Evolutionary conservation across 2,113 vertebrate species (phyloP).

Genomic region (Hydrolagus affinis): DNA sequence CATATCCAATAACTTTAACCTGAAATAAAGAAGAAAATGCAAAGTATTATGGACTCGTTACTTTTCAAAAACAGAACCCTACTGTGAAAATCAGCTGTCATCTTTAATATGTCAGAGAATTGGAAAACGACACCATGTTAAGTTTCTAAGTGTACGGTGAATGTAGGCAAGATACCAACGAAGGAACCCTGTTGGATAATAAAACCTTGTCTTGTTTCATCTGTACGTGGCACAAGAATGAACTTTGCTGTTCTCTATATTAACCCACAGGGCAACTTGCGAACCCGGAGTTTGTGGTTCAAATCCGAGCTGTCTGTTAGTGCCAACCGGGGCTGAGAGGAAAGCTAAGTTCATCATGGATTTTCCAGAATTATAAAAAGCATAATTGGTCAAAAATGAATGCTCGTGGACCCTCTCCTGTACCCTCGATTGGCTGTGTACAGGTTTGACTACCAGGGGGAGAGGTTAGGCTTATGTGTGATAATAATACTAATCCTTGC

Average conservation of each 20-base stretch:
- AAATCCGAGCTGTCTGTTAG: too few relatives aligned
- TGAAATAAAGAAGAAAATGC: slow-evolving; percentile 46
- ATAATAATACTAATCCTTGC: too few relatives aligned
- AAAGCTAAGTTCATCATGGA: too few relatives aligned
- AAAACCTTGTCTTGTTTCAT: background rate
- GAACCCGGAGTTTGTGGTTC: too few relatives aligned
- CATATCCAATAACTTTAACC: slow-evolving; percentile 83
- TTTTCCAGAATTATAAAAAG: too few relatives aligned
- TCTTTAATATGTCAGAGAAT: background rate
- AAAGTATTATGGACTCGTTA: background rate
- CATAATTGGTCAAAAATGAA: too few relatives aligned
- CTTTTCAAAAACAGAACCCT: background rate
- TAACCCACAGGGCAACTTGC: too few relatives aligned
- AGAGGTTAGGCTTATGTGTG: too few relatives aligned
- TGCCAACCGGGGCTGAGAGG: too few relatives aligned
- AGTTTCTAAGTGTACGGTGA: background rate
- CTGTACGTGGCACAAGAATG: background rate
- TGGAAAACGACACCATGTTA: background rate
- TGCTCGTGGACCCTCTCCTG: too few relatives aligned
- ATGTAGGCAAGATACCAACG: background rate
- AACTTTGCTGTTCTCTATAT: background rate
- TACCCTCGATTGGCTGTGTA: too few relatives aligned
- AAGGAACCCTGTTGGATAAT: background rate
- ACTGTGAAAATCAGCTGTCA: background rate
- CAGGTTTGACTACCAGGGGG: too few relatives aligned